phyloP scores from a whole-genome alignment of 2,113 vertebrate genomes.

The Elephas maximus region DNA sequence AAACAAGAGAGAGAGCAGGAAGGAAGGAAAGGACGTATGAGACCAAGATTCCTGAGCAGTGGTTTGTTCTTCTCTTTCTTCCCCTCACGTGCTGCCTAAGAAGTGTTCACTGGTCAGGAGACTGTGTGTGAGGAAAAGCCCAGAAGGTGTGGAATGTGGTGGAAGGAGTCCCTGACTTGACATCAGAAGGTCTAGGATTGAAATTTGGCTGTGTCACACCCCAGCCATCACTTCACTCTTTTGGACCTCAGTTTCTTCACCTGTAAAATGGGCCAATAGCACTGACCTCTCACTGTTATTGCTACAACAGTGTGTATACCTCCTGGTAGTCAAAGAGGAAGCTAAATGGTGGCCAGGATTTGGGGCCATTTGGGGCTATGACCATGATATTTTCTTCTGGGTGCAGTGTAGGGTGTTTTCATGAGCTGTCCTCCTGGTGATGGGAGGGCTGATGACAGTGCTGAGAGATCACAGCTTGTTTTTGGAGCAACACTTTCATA shows the following conservation, averaged over 20 bases:
- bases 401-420: not conserved
- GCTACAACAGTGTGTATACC: fast-evolving
- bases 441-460: constrained; percentile 30
- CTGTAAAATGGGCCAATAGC: no score
- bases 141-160: fast-evolving
- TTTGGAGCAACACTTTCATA: constrained; percentile 40
- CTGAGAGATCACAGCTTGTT: constrained; percentile 19
- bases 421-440: not conserved
- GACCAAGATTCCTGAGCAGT: not conserved
- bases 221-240: fast-evolving
- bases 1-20: not conserved
- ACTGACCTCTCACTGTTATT: not conserved
- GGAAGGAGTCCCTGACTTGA: not conserved
- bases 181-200: not conserved
- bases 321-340: not conserved
- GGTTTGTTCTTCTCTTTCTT: not conserved
- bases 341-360: not conserved
- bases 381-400: not conserved
- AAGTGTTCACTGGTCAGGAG: not conserved
- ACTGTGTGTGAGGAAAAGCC: not conserved
- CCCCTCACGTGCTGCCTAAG: not conserved
- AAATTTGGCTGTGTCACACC: not conserved
- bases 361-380: not conserved
- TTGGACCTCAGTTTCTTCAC: not conserved
- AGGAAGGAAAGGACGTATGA: not conserved